A percentile compares a stretch with the other conserved stretches of the same genome.
phyloP scores from a whole-genome alignment of 1,140 invertebrate species.

The Aradophagus sp. region DNA sequence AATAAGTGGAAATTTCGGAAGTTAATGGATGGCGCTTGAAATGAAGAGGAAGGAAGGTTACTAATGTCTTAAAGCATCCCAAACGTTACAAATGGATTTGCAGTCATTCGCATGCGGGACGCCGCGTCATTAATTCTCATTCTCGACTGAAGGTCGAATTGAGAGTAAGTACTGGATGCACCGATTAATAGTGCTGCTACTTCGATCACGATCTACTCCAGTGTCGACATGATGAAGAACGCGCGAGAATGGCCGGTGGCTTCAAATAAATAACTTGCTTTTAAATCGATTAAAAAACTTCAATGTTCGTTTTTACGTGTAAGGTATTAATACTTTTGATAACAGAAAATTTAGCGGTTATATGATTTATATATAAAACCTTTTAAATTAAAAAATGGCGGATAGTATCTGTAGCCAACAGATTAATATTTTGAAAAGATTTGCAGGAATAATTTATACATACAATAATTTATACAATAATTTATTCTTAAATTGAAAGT shows the following conservation, averaged over 20 bases:
- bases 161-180: conserved; percentile 50
- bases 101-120: conserved; percentile 57
- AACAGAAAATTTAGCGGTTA: no score
- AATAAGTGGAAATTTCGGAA: conserved; percentile 46
- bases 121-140: conserved; percentile 70
- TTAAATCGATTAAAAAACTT: no score
- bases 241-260: conserved; percentile 20
- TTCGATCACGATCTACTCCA: conserved; percentile 51
- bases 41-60: conserved; percentile 47
- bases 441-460: no score
- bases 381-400: no score
- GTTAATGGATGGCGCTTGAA: conserved; percentile 15
- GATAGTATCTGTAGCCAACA: no score
- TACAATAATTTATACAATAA: no score
- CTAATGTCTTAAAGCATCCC: conserved; percentile 57
- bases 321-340: no score
- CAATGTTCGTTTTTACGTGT: no score
- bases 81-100: conserved; percentile 62
- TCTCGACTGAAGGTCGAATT: conserved; percentile 65
- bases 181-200: conserved; percentile 35
- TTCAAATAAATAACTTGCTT: conserved; percentile 25
- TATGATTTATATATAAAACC: no score
- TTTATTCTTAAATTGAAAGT: no score
- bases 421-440: no score
- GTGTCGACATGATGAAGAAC: conserved; percentile 58